These are phyloP conservation scores for Doryteuthis pealeii DNA, from an alignment of 1,140 invertebrate genomes.

Conservation along the genomic window DNA sequence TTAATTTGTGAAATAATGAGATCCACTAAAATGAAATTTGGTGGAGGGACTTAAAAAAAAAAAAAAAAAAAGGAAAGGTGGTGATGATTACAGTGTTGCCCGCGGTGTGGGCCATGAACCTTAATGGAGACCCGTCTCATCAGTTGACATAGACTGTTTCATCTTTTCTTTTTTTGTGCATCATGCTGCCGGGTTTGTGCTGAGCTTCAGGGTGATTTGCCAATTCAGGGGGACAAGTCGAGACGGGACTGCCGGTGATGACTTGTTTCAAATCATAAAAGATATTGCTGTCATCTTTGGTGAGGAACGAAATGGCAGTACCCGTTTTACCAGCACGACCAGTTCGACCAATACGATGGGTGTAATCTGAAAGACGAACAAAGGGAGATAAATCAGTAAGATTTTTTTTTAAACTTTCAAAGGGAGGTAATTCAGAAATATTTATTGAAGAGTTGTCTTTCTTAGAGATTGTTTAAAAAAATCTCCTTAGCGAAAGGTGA, in stretches of 20 bases:
- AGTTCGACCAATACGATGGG: slow-evolving; percentile 98
- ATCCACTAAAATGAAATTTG: too few relatives aligned
- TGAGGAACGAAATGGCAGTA: slow-evolving; percentile 93
- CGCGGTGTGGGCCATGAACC: too few relatives aligned
- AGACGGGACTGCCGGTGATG: slow-evolving; percentile 86
- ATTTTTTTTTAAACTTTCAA: too few relatives aligned
- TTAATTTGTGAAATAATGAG: too few relatives aligned
- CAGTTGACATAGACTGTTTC: slow-evolving; percentile 67
- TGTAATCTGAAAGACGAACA: slow-evolving; percentile 78
- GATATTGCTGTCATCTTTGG: slow-evolving; percentile 91
- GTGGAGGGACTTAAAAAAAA: too few relatives aligned
- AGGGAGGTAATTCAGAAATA: too few relatives aligned
- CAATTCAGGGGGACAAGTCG: slow-evolving; percentile 92
- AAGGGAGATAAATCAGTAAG: too few relatives aligned
- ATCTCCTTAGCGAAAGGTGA: too few relatives aligned
- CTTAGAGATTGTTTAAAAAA: too few relatives aligned
- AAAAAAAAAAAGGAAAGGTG: too few relatives aligned
- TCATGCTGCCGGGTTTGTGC: slow-evolving; percentile 93
- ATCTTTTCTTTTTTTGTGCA: slow-evolving; percentile 87
- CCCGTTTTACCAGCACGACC: slow-evolving; percentile 98
- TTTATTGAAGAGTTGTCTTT: too few relatives aligned
- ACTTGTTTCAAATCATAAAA: slow-evolving; percentile 98
- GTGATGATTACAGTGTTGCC: too few relatives aligned
- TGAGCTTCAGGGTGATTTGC: slow-evolving; percentile 98
- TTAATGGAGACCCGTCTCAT: not conserved